Conservation (phyloP, 2,113 vertebrate genomes). For the Arvicanthis niloticus region DNA sequence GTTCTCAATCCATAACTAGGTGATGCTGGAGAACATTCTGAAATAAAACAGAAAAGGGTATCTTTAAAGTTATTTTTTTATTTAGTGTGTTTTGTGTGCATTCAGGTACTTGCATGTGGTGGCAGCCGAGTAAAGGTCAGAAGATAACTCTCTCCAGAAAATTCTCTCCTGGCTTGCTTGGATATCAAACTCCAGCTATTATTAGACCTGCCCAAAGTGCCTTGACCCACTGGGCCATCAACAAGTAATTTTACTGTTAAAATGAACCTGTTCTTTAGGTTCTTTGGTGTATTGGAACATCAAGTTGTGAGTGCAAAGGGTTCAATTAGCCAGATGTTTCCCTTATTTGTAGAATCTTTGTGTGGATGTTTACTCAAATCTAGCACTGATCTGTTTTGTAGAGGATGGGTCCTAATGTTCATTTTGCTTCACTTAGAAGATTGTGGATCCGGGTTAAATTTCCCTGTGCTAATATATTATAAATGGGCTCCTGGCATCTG, state of each 20-base stretch:
- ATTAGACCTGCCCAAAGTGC: neutral
- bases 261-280: neutral
- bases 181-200: neutral
- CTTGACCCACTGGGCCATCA: no score
- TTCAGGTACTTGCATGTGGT: neutral
- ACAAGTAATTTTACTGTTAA: neutral
- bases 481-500: neutral
- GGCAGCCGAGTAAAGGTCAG: neutral
- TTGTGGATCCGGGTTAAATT: neutral
- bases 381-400: neutral
- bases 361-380: neutral
- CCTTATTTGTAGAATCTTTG: neutral
- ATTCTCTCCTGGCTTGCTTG: neutral
- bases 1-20: neutral
- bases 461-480: neutral
- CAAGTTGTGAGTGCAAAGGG: neutral
- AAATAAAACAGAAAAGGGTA: slow-evolving; percentile 25
- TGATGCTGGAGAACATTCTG: neutral
- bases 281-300: neutral
- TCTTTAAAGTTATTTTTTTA: neutral
- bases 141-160: neutral
- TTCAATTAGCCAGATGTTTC: neutral
- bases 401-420: neutral
- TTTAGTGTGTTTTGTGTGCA: neutral
- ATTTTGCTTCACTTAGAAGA: slow-evolving; percentile 48